A percentile compares a stretch with the other conserved stretches of the same genome.
Evolutionary conservation across 2,113 vertebrate species (phyloP).

Genomic region (Pseudorasbora parva): DNA sequence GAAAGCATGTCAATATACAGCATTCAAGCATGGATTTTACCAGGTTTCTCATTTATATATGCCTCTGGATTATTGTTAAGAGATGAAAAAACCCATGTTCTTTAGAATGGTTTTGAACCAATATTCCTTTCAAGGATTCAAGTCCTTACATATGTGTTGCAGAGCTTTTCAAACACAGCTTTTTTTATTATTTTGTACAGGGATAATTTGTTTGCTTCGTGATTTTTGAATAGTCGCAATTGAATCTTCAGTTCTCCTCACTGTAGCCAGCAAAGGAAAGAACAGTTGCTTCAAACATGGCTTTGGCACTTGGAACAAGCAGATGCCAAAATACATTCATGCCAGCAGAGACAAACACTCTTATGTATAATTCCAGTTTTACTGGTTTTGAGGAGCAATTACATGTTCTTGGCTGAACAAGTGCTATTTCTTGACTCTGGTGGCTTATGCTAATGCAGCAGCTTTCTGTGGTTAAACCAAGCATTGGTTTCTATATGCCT

Average conservation of each 20-base stretch:
- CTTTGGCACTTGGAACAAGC: not conserved
- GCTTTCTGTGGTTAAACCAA: not conserved
- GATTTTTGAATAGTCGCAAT: not conserved
- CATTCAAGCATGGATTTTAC: constrained; percentile 26
- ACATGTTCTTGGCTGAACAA: constrained; percentile 38
- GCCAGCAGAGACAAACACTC: not conserved
- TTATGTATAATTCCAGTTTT: constrained; percentile 12
- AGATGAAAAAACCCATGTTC: constrained; percentile 21
- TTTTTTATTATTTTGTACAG: not conserved
- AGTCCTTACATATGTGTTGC: not conserved
- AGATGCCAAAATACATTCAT: constrained; percentile 2
- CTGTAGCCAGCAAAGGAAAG: not conserved
- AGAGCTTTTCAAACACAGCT: not conserved
- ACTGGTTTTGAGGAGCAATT: constrained; percentile 15
- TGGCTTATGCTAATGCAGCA: not conserved
- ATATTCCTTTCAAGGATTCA: not conserved
- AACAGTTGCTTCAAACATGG: not conserved
- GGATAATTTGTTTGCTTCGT: not conserved
- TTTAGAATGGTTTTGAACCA: not conserved
- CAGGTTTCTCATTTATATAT: not conserved
- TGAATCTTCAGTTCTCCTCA: not conserved
- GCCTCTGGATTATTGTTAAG: constrained; percentile 20
- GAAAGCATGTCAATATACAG: constrained; percentile 29
- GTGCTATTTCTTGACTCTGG: not conserved
- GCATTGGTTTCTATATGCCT: not conserved